Percentiles rank a stretch among this genome's conserved stretches.
Conservation (phyloP, 2,113 vertebrate species). For the Panthera leo region DNA sequence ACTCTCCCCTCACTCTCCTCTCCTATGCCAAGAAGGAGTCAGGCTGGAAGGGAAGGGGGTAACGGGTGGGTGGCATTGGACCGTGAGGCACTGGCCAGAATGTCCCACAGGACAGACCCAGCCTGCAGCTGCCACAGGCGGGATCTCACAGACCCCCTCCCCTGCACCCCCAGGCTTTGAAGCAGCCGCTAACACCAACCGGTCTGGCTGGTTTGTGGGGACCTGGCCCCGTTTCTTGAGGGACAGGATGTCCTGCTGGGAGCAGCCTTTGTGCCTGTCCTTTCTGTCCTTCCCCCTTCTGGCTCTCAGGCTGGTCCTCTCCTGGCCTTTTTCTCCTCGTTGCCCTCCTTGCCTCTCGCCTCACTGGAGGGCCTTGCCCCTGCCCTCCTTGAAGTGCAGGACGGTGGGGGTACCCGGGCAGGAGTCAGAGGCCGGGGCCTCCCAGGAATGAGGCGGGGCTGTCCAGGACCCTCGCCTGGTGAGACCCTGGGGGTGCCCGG, state of each 20-base stretch:
- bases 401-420: background rate
- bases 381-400: background rate
- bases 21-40: background rate
- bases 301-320: background rate
- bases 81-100: background rate
- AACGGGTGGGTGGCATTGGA: background rate
- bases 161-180: background rate
- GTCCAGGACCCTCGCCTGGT: too few relatives aligned
- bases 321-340: background rate
- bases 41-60: background rate
- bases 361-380: background rate
- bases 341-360: background rate
- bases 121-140: too few relatives aligned
- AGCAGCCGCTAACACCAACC: background rate
- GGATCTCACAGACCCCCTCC: background rate
- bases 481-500: background rate
- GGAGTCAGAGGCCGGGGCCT: background rate
- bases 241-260: background rate
- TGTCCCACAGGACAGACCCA: background rate
- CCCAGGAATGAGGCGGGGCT: background rate
- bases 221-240: background rate
- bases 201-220: constrained; percentile 58
- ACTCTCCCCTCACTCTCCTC: background rate
- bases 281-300: background rate
- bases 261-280: background rate